These are phyloP conservation scores for Nasonia longicornis DNA, from an alignment of 1,140 invertebrate species.

Conservation along the genomic window DNA sequence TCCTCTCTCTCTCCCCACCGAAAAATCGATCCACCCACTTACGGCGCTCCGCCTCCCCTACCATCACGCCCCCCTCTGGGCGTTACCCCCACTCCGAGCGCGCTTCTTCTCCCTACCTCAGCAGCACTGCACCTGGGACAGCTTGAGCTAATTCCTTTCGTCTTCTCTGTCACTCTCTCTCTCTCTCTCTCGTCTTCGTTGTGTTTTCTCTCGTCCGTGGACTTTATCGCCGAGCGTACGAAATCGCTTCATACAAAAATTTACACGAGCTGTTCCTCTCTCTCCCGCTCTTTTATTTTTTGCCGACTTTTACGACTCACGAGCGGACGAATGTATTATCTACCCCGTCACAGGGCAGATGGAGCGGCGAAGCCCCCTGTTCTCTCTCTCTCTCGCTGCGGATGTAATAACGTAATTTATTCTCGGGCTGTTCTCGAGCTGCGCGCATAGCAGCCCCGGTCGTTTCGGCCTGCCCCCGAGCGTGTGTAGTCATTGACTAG, in stretches of 20 bases:
- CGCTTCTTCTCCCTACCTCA: slow-evolving; percentile 39
- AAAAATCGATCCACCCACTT: slow-evolving; percentile 45
- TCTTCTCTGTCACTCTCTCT: slow-evolving; percentile 40
- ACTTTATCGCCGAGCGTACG: slow-evolving; percentile 61
- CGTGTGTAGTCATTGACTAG: slow-evolving; percentile 7
- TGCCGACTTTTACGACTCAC: slow-evolving; percentile 48
- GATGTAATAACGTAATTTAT: slow-evolving; percentile 58
- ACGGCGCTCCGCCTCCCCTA: slow-evolving; percentile 43
- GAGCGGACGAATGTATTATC: slow-evolving; percentile 63
- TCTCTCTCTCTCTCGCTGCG: slow-evolving; percentile 33
- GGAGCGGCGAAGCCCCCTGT: slow-evolving; percentile 46
- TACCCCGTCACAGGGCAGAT: slow-evolving; percentile 54
- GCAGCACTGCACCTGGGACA: slow-evolving; percentile 17
- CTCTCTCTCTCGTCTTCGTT: slow-evolving; percentile 23
- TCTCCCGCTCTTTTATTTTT: slow-evolving; percentile 37
- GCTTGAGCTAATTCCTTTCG: slow-evolving; percentile 63
- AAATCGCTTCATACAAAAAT: slow-evolving; percentile 67
- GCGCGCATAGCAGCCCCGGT: not conserved
- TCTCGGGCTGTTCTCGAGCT: slow-evolving; percentile 55
- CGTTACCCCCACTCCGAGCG: slow-evolving; percentile 8
- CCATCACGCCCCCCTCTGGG: slow-evolving; percentile 20
- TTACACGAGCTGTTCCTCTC: slow-evolving; percentile 52
- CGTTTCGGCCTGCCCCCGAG: slow-evolving; percentile 13
- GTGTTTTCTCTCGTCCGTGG: slow-evolving; percentile 48
- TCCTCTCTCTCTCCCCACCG: not conserved